Conservation (phyloP, 1,140 invertebrate species). For the Pachypeltis micranthus region DNA sequence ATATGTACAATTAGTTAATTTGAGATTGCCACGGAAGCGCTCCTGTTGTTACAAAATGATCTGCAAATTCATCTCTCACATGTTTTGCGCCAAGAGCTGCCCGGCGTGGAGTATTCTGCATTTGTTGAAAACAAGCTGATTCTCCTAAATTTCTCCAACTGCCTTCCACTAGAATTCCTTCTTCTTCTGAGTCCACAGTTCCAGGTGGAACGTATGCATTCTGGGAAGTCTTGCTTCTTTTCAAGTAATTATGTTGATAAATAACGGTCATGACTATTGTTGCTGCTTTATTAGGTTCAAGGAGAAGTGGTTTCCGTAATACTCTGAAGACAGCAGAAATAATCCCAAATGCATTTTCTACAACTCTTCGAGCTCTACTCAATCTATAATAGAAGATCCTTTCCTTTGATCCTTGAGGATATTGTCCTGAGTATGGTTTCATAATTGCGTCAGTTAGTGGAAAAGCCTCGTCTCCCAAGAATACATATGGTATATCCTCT, state of each 20-base stretch:
- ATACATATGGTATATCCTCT: slow-evolving; percentile 23
- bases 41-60: slow-evolving; percentile 22
- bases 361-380: slow-evolving; percentile 28
- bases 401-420: slow-evolving; percentile 28
- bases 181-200: slow-evolving; percentile 23
- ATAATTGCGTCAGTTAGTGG: slow-evolving; percentile 33
- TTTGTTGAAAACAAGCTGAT: slow-evolving; percentile 2
- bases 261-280: slow-evolving; percentile 28
- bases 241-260: slow-evolving; percentile 22
- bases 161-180: slow-evolving; percentile 22
- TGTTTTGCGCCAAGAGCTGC: slow-evolving; percentile 19
- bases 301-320: slow-evolving; percentile 31
- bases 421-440: slow-evolving; percentile 39
- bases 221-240: slow-evolving; percentile 19
- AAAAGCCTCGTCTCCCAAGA: slow-evolving; percentile 42
- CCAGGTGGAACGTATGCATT: slow-evolving; percentile 16
- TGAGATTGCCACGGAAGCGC: slow-evolving; percentile 3
- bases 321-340: slow-evolving; percentile 35
- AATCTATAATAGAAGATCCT: slow-evolving; percentile 33
- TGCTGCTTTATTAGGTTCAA: slow-evolving; percentile 28
- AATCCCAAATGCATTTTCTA: slow-evolving; percentile 44
- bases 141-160: slow-evolving; percentile 20
- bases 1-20: too few relatives aligned
- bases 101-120: slow-evolving; percentile 22
- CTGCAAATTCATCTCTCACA: slow-evolving; percentile 25